phyloP scores from a whole-genome alignment of 2,113 vertebrate species.

The Pycnonotus jocosus region DNA sequence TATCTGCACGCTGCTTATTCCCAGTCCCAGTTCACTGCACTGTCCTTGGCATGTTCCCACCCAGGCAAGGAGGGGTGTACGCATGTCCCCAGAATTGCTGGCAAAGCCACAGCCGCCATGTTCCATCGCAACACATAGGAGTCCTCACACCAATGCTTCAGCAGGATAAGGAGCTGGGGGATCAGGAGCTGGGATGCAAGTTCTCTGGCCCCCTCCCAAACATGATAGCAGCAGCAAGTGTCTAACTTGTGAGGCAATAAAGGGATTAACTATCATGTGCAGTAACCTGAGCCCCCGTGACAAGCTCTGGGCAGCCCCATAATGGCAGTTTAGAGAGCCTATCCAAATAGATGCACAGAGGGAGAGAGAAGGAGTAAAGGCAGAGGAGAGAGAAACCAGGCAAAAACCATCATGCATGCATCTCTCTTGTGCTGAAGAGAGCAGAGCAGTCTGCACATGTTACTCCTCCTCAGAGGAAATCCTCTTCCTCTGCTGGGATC shows the following conservation, averaged over 20 bases:
- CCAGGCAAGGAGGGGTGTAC: not conserved
- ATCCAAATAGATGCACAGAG: not conserved
- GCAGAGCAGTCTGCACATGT: not conserved
- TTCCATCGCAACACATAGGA: fast-evolving
- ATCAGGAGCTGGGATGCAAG: not conserved
- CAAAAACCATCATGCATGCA: fast-evolving
- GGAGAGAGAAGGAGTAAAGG: not conserved
- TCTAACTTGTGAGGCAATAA: not conserved
- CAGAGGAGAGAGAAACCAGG: not conserved
- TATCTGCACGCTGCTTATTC: not conserved
- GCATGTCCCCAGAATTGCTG: not conserved
- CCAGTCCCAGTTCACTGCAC: not conserved
- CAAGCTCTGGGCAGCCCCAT: not conserved
- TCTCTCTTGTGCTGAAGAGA: not conserved
- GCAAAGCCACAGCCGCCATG: not conserved
- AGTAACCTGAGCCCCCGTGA: not conserved
- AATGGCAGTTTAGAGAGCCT: not conserved
- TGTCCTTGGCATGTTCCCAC: not conserved
- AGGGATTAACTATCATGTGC: not conserved
- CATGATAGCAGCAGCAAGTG: not conserved
- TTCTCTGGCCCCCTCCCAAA: not conserved
- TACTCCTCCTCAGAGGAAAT: not conserved
- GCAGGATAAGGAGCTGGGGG: not conserved
- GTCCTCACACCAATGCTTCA: not conserved
- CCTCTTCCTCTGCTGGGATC: not conserved